These are phyloP conservation scores for Ascaphus truei DNA, from an alignment of 2,113 vertebrate genomes.

Conservation along the genomic window DNA sequence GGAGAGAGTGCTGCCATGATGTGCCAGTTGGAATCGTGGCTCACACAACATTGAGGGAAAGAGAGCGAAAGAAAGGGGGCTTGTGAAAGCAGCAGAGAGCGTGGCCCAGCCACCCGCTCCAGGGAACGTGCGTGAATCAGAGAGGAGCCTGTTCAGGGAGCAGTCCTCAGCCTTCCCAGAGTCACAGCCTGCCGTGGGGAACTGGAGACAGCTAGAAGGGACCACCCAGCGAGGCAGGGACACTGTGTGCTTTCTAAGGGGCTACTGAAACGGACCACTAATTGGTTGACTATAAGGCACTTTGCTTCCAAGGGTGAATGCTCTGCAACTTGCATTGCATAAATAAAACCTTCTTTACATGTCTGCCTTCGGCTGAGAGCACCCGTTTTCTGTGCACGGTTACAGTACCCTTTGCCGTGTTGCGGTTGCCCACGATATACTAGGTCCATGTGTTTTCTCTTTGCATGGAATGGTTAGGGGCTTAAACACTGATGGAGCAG, in stretches of 20 bases:
- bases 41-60: neutral
- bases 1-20: constrained; percentile 4
- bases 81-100: neutral
- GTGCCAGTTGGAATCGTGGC: constrained; percentile 19
- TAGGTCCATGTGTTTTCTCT: too few species aligned
- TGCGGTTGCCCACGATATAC: too few species aligned
- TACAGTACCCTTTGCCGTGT: too few species aligned
- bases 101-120: neutral
- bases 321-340: neutral
- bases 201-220: constrained; percentile 1
- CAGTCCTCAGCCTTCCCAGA: neutral
- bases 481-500: too few species aligned
- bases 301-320: constrained; percentile 9
- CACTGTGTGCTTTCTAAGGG: constrained; percentile 13
- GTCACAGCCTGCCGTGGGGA: neutral
- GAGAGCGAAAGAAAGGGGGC: neutral
- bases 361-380: neutral
- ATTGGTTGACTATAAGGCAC: constrained; percentile 22
- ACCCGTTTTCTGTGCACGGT: neutral
- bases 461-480: too few species aligned
- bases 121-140: too few species aligned
- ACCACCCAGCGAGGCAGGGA: constrained; percentile 25
- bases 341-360: neutral
- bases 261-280: constrained; percentile 1
- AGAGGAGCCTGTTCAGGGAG: constrained; percentile 21